A percentile compares a stretch with the other conserved stretches of the same genome.
Evolutionary conservation across 2,888 invertebrate genomes (phyloP).

Genomic region (Andrena flavipes): DNA sequence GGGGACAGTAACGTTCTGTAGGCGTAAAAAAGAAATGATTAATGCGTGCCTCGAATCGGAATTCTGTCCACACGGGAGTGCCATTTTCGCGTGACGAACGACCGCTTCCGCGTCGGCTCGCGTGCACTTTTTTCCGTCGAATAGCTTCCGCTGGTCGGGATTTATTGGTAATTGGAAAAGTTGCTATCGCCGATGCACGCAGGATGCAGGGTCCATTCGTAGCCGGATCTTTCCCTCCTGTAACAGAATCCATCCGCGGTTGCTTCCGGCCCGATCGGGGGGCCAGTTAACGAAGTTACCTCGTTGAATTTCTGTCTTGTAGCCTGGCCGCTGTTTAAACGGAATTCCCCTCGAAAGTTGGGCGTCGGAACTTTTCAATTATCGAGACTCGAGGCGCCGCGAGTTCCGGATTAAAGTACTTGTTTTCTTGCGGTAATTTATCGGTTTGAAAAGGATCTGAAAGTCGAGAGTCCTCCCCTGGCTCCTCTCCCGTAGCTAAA

Average conservation of each 20-base stretch:
- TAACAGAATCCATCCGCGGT: background rate
- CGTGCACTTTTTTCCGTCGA: conserved; percentile 35
- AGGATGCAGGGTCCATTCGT: conserved; percentile 23
- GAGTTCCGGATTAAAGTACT: conserved; percentile 15
- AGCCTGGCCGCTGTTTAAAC: conserved; percentile 23
- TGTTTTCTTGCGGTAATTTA: conserved; percentile 19
- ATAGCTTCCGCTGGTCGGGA: conserved; percentile 38
- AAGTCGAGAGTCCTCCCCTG: background rate
- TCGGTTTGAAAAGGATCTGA: background rate
- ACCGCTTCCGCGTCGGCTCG: conserved; percentile 26
- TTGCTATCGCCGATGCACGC: conserved; percentile 41
- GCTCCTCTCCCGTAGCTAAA: background rate
- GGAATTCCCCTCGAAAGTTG: conserved; percentile 5
- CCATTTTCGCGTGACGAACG: background rate
- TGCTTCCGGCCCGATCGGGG: conserved; percentile 1
- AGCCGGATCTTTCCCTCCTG: background rate
- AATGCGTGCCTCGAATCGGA: background rate
- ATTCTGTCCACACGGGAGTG: conserved; percentile 7
- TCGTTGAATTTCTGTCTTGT: background rate
- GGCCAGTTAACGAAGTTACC: conserved; percentile 21
- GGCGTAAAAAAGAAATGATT: background rate
- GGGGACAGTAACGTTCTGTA: background rate
- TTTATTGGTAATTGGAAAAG: conserved; percentile 50
- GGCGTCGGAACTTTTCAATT: conserved; percentile 32
- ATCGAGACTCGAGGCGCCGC: conserved; percentile 16